Percentiles rank a stretch among this genome's conserved stretches.
Conservation (phyloP, 2,113 vertebrate species). For the Passer montanus region DNA sequence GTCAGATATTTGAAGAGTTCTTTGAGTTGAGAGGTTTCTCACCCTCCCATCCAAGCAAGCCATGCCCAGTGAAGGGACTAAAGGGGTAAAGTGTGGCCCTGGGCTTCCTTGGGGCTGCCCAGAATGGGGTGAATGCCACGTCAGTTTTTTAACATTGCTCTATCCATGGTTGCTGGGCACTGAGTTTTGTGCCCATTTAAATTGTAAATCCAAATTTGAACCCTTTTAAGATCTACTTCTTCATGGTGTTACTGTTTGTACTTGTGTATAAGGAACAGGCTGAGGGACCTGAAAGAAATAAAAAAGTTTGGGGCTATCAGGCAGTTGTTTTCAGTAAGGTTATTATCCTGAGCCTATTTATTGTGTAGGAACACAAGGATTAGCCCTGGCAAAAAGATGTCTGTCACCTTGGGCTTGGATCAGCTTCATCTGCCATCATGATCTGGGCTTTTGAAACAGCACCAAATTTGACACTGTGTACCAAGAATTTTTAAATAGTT, state of each 20-base stretch:
- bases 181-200: neutral
- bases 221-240: neutral
- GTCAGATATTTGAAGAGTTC: neutral
- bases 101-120: neutral
- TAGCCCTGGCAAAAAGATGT: neutral
- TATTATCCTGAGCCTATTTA: neutral
- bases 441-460: neutral
- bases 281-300: neutral
- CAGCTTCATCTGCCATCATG: neutral
- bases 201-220: neutral
- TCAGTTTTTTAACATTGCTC: neutral
- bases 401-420: neutral
- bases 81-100: neutral
- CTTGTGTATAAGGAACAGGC: neutral
- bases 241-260: neutral
- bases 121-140: neutral
- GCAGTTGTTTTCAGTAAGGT: neutral
- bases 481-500: slow-evolving; percentile 2
- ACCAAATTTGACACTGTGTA: neutral
- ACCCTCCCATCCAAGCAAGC: neutral
- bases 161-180: fast-evolving
- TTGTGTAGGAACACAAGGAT: neutral
- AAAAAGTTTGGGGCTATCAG: neutral
- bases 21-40: neutral
- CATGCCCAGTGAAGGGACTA: neutral